Evolutionary conservation across 2,113 vertebrate genomes (phyloP), one percentile per base, ranked within the genome.

Genomic region (Kryptolebias marmoratus): DNA sequence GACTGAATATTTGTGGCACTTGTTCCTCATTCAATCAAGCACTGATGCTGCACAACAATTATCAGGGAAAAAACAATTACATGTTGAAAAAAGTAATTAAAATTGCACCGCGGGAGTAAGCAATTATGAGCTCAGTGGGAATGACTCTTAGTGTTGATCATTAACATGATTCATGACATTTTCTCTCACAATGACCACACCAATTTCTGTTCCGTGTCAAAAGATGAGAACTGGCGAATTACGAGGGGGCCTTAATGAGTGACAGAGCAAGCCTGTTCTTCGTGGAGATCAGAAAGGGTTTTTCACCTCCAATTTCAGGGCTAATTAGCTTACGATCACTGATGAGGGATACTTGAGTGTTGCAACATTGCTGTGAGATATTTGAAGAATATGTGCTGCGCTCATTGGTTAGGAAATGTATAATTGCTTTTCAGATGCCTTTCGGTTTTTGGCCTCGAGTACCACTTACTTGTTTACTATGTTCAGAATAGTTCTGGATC

Each of bases 131-230:
- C 77, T 77, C 68, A 16, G 60, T 49, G 72, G 69, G 87, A 87
- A 69, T 48, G 28, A 57, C 49, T 54, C 52, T 69, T 1, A 15
- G 12, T 65, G 64, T 60, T 44, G 64, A 81, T 85, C 75, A 81
- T 85, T 82, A 89, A 75, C 53, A 6, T 31, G 77, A 80, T 82
- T 68, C 58, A 42, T 87, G 85, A 87, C 82, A 86, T 88, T 85
- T 80, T 72, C 66, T 65, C 70, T 42, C 47, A 64, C 60, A 64
- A 76, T 84, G 77, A 67, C 69, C 71, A 48, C 55, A 80, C 39
- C 27, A 11, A 67, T 77, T 52, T 69, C 45, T 73, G 68, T 2
- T 5, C 63, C 16, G 47, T 70, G 82, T 86, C 84, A 50, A 68
- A 68, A 78, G 76, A 86, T 75, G 77, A 82, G 64, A 55, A 18